Conservation (phyloP, 1,140 invertebrate species). For the Pemphigus obesinymphae region DNA sequence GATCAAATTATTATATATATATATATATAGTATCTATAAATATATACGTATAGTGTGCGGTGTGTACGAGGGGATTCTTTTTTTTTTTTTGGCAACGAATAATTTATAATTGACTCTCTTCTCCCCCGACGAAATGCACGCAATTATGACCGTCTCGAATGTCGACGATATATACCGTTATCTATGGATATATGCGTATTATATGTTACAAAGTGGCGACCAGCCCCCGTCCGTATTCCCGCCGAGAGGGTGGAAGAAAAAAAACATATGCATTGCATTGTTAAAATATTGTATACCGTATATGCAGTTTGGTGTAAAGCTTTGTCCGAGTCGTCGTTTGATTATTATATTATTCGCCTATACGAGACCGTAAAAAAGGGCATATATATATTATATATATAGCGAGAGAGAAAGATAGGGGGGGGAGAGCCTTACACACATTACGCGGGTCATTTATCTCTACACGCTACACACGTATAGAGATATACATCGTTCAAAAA, state of each 20-base stretch:
- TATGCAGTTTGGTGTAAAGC: background rate
- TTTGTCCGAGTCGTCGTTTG: background rate
- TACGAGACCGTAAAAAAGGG: too few species aligned
- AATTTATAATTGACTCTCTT: background rate
- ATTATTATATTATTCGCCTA: background rate
- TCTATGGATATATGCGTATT: too few species aligned
- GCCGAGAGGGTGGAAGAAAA: background rate
- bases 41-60: background rate
- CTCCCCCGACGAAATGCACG: background rate
- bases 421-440: too few species aligned
- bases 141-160: background rate
- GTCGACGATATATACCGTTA: background rate
- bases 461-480: background rate
- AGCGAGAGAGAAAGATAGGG: too few species aligned
- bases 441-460: background rate
- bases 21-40: too few species aligned
- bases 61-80: background rate
- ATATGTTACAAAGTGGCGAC: too few species aligned
- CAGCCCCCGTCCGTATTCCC: too few species aligned
- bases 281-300: background rate
- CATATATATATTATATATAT: too few species aligned
- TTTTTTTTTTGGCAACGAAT: background rate
- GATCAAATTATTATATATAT: background rate
- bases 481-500: too few species aligned
- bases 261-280: background rate